Evolutionary conservation across 2,888 invertebrate species (phyloP).

Genomic region (Eupithecia subfuscata): DNA sequence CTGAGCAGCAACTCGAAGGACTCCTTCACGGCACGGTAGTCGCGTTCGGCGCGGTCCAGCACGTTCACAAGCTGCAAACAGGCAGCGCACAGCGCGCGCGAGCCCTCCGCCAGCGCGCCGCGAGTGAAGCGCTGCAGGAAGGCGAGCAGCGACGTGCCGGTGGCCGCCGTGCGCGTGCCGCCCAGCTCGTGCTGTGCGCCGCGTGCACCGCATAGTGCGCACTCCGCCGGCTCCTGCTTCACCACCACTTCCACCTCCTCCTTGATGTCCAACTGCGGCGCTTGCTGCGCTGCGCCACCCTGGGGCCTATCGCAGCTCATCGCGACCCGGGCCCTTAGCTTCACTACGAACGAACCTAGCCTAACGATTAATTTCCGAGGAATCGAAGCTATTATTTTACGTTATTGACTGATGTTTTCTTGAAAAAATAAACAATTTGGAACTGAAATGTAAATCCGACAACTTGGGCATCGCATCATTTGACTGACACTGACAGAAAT

Average conservation of each 20-base stretch:
- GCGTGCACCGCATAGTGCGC: constrained; percentile 65
- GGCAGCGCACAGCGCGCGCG: constrained; percentile 63
- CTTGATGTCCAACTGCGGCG: constrained; percentile 50
- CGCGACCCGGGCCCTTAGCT: constrained; percentile 36
- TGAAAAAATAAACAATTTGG: constrained; percentile 1
- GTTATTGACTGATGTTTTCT: neutral
- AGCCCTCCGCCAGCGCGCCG: constrained; percentile 52
- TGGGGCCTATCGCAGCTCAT: constrained; percentile 49
- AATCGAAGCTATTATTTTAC: neutral
- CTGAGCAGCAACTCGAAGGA: constrained; percentile 70
- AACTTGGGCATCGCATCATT: neutral
- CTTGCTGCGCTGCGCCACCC: constrained; percentile 2
- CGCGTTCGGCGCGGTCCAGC: constrained; percentile 71
- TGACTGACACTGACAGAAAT: too few relatives aligned
- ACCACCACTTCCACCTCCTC: constrained; percentile 61
- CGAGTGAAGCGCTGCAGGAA: constrained; percentile 64
- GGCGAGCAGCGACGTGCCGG: constrained; percentile 59
- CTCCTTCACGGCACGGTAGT: constrained; percentile 69
- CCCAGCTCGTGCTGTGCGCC: constrained; percentile 59
- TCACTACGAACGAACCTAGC: neutral
- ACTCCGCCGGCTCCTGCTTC: constrained; percentile 70
- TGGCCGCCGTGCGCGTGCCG: constrained; percentile 54
- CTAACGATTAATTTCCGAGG: neutral
- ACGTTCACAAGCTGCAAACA: constrained; percentile 72
- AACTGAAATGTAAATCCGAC: neutral